These are phyloP conservation scores for Pangasius mekongensis DNA, from an alignment of 2,797 vertebrate species.

Conservation along the genomic window DNA sequence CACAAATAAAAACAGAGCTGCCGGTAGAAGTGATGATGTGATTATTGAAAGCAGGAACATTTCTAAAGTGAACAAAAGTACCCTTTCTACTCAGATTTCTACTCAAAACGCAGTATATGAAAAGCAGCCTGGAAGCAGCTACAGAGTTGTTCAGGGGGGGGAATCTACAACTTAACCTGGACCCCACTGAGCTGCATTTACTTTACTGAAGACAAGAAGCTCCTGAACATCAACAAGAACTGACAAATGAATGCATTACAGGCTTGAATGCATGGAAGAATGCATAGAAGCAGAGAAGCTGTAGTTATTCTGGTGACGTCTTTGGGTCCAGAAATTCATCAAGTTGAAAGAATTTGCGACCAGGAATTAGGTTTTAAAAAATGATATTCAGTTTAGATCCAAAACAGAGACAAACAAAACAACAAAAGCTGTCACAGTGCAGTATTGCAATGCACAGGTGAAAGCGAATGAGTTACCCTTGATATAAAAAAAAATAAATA, in stretches of 20 bases:
- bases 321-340: not conserved
- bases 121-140: not conserved
- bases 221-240: too few relatives aligned
- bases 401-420: not conserved
- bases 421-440: not conserved
- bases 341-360: not conserved
- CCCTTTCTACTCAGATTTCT: not conserved
- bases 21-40: not conserved
- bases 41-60: not conserved
- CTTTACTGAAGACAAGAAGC: not conserved
- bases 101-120: not conserved
- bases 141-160: not conserved
- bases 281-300: not conserved
- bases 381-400: not conserved
- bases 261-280: too few relatives aligned
- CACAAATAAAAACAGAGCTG: not conserved
- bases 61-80: not conserved
- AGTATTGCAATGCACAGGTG: not conserved
- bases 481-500: not conserved
- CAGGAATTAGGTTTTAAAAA: not conserved
- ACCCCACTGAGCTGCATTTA: not conserved
- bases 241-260: not conserved
- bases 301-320: not conserved
- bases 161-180: too few relatives aligned
- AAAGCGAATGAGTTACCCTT: not conserved